Conservation (phyloP, 2,797 vertebrate species). For the Pseudochirops cupreus region DNA sequence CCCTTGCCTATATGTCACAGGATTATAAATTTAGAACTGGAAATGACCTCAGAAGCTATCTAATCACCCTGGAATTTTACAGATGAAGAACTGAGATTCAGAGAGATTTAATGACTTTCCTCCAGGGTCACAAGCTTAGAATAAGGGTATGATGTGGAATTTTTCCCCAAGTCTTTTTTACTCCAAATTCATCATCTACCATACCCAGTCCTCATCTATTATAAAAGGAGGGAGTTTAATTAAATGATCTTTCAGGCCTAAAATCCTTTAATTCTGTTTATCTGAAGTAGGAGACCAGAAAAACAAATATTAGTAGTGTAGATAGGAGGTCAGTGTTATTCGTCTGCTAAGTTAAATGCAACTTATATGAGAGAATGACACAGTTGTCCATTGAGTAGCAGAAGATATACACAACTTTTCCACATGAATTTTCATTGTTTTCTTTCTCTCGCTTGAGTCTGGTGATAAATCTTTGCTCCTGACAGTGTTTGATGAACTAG, state of each 20-base stretch:
- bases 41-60: background rate
- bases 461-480: background rate
- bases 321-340: background rate
- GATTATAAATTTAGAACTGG: background rate
- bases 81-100: background rate
- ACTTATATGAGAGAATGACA: background rate
- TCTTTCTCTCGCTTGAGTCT: background rate
- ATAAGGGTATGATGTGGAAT: background rate
- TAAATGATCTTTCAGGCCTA: background rate
- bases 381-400: background rate
- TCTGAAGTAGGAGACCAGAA: background rate
- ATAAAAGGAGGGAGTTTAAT: background rate
- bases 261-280: background rate
- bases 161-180: background rate
- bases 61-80: background rate
- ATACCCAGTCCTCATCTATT: background rate
- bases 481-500: background rate
- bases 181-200: background rate
- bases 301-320: background rate
- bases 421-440: background rate
- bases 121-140: background rate
- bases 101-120: background rate
- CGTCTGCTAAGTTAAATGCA: background rate
- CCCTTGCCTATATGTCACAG: background rate
- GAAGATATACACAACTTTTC: background rate